These are phyloP conservation scores for Caenorhabditis sinica DNA, from an alignment of 2,888 invertebrate genomes.

Conservation along the genomic window DNA sequence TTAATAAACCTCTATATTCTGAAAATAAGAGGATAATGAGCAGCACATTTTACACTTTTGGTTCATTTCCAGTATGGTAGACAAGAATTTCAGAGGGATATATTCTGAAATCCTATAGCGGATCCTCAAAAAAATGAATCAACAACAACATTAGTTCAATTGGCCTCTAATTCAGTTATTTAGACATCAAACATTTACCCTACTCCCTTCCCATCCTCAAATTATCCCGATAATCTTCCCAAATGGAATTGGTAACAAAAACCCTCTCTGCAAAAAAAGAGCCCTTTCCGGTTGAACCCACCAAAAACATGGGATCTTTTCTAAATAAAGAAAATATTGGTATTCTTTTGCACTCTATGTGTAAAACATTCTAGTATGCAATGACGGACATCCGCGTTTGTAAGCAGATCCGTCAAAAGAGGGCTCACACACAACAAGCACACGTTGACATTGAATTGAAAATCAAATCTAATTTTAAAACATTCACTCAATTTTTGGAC, in stretches of 20 bases:
- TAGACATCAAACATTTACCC: neutral
- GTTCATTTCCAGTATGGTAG: too few species aligned
- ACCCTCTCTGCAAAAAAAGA: conserved; percentile 4
- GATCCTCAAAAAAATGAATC: too few species aligned
- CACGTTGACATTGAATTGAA: conserved; percentile 25
- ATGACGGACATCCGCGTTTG: conserved; percentile 59
- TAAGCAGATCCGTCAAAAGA: conserved; percentile 41
- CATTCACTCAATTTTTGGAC: conserved; percentile 5
- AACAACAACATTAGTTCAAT: conserved; percentile 8
- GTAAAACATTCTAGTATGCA: conserved; percentile 50
- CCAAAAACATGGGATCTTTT: conserved; percentile 2
- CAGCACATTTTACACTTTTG: neutral
- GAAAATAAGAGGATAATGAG: conserved; percentile 15
- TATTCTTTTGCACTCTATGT: conserved; percentile 4
- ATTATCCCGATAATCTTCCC: conserved; percentile 2
- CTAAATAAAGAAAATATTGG: neutral
- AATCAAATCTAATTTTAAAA: conserved; percentile 48
- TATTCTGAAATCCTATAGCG: too few species aligned
- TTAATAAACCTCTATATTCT: too few species aligned
- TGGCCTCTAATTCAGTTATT: conserved; percentile 1
- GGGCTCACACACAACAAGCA: neutral
- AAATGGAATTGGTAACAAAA: conserved; percentile 40
- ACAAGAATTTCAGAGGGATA: too few species aligned
- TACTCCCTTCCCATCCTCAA: neutral
- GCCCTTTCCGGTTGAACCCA: conserved; percentile 29